Evolutionary conservation across 1,140 invertebrate species (phyloP).

Genomic region (Antheraea pernyi): DNA sequence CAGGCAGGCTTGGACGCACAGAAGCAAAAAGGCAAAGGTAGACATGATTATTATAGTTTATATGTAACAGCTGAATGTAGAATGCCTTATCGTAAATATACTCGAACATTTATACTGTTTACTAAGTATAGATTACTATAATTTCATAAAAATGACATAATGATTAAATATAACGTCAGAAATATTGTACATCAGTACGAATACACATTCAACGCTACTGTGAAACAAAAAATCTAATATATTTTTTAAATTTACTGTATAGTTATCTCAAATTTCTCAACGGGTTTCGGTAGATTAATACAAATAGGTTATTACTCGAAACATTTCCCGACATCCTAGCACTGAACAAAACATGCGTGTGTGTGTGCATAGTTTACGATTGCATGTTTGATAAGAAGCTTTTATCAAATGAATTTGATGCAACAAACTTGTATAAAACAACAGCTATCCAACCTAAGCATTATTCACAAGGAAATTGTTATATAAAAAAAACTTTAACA

Average conservation of each 20-base stretch:
- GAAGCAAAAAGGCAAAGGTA: background rate
- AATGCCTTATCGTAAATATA: background rate
- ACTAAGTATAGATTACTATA: background rate
- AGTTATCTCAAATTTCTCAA: background rate
- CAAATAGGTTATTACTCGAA: background rate
- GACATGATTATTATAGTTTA: background rate
- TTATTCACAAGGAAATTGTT: background rate
- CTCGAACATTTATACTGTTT: background rate
- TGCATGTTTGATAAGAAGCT: background rate
- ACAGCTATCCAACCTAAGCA: background rate
- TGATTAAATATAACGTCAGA: background rate
- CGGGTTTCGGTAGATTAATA: background rate
- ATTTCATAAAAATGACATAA: background rate
- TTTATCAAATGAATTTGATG: background rate
- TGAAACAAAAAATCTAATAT: background rate
- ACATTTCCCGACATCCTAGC: background rate
- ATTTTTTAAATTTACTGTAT: background rate
- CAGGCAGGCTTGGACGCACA: constrained; percentile 8
- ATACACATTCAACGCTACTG: background rate
- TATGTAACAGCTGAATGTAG: background rate
- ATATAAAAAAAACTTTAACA: background rate
- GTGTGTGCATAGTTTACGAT: background rate
- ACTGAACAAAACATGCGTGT: background rate
- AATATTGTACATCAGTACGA: background rate
- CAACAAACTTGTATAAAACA: background rate